A percentile compares a stretch with the other conserved stretches of the same genome.
phyloP scores from a whole-genome alignment of 2,113 vertebrate species.

The Agapornis roseicollis region DNA sequence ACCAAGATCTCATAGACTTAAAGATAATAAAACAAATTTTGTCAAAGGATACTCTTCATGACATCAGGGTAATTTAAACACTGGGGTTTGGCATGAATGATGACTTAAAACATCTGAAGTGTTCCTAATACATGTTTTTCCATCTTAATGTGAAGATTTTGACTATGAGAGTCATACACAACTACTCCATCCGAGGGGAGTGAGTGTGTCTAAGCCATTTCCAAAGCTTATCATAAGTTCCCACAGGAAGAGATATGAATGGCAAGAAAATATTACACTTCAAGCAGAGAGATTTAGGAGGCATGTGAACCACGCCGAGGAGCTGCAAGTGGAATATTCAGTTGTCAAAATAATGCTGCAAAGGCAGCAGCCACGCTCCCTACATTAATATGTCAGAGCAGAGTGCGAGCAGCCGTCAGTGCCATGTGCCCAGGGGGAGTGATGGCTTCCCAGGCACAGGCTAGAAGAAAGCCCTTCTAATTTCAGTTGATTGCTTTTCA shows the following conservation, averaged over 20 bases:
- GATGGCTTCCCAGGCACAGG: neutral
- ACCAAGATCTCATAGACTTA: neutral
- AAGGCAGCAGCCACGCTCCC: neutral
- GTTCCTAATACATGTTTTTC: neutral
- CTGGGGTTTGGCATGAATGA: neutral
- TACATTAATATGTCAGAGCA: neutral
- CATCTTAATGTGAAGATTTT: neutral
- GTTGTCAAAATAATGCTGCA: neutral
- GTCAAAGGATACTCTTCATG: neutral
- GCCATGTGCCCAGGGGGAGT: neutral
- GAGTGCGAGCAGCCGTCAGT: neutral
- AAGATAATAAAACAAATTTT: neutral
- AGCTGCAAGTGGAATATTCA: neutral
- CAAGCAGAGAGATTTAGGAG: slow-evolving; percentile 17
- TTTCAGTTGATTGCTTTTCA: neutral
- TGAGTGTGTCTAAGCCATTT: neutral
- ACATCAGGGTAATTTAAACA: neutral
- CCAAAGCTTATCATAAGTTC: neutral
- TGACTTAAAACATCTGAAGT: neutral
- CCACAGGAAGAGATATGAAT: slow-evolving; percentile 2
- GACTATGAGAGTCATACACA: neutral
- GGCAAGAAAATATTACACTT: slow-evolving; percentile 2
- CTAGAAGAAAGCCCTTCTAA: neutral
- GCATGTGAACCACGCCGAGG: neutral
- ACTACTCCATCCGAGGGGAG: neutral